Conservation (phyloP, 2,113 vertebrate species). For the Xenus cinereus region DNA sequence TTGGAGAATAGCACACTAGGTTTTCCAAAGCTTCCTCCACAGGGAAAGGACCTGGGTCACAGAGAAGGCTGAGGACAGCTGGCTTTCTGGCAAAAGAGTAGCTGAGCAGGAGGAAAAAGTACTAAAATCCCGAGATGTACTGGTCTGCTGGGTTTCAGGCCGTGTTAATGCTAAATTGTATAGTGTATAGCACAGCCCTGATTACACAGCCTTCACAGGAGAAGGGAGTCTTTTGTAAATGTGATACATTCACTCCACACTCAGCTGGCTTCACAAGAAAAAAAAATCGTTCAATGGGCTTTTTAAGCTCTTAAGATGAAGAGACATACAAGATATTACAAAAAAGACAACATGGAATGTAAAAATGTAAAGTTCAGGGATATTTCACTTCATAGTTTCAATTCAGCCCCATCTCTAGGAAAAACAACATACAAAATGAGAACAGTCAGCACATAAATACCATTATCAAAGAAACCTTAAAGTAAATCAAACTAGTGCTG, state of each 20-base stretch:
- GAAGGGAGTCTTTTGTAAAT: not conserved
- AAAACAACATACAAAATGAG: not conserved
- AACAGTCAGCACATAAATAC: not conserved
- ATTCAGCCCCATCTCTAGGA: not conserved
- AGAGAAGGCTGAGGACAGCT: not conserved
- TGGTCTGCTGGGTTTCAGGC: not conserved
- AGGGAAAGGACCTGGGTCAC: not conserved
- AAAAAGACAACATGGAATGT: not conserved
- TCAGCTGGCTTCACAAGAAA: not conserved
- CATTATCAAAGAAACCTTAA: not conserved
- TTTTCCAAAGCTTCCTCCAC: constrained; percentile 39
- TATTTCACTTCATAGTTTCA: not conserved
- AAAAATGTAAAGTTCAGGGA: not conserved
- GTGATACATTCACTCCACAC: not conserved
- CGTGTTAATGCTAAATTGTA: not conserved
- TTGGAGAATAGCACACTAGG: not conserved
- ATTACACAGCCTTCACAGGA: not conserved
- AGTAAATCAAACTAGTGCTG: not conserved
- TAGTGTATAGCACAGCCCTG: not conserved
- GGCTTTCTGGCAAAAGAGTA: constrained; percentile 11
- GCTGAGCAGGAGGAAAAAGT: not conserved
- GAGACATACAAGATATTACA: not conserved
- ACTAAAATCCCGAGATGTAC: not conserved
- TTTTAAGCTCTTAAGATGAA: not conserved
- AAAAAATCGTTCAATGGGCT: not conserved